phyloP scores from a whole-genome alignment of 2,888 invertebrate genomes.

The Polydesmus complanatus region DNA sequence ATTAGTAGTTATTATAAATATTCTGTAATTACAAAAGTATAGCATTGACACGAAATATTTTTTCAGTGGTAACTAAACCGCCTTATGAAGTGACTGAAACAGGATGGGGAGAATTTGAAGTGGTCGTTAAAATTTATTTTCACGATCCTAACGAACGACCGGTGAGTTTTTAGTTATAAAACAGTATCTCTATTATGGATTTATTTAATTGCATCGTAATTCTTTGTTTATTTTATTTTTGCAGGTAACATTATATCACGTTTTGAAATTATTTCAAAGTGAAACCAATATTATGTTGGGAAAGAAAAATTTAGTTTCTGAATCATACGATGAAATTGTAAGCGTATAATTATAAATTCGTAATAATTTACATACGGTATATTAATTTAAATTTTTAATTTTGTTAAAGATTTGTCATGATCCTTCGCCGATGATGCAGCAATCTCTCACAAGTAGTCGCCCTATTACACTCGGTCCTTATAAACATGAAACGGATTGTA shows the following conservation, averaged over 20 bases:
- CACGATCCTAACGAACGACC: conserved; percentile 90
- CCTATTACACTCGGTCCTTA: conserved; percentile 57
- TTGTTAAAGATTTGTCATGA: conserved; percentile 34
- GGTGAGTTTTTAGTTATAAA: conserved; percentile 39
- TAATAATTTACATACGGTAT: neutral
- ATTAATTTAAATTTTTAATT: neutral
- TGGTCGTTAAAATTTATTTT: conserved; percentile 93
- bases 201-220: neutral
- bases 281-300: conserved; percentile 35
- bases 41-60: conserved; percentile 4
- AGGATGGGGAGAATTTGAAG: conserved; percentile 99
- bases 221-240: conserved; percentile 24
- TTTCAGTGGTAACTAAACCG: conserved; percentile 72
- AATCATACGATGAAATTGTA: conserved; percentile 91
- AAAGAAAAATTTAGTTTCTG: conserved; percentile 65
- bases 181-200: neutral
- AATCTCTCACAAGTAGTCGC: conserved; percentile 60
- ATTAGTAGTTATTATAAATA: neutral
- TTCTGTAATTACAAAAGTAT: neutral
- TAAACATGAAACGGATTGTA: conserved; percentile 81
- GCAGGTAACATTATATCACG: conserved; percentile 85
- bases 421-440: conserved; percentile 58
- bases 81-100: conserved; percentile 97
- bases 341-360: conserved; percentile 15
- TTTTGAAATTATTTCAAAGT: conserved; percentile 84